These are phyloP conservation scores for Myiothlypis chrysogaster DNA, from an alignment of 2,797 vertebrate genomes.

Conservation along the genomic window DNA sequence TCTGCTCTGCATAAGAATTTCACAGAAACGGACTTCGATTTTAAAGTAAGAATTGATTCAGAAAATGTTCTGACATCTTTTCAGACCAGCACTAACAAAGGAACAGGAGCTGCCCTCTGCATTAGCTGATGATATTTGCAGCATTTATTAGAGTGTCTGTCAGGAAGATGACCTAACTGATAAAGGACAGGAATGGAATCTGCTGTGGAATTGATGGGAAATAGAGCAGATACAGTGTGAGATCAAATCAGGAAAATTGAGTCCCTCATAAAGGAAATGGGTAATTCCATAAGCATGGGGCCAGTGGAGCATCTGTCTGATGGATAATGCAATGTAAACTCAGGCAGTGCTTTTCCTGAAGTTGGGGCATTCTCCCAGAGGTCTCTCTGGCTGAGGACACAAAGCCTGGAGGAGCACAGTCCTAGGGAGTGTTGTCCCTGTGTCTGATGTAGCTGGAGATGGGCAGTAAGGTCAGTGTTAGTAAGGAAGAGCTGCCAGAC, in stretches of 20 bases:
- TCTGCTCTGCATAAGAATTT: conserved; percentile 98
- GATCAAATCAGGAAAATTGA: background rate
- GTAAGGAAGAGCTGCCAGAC: background rate
- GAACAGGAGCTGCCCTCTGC: background rate
- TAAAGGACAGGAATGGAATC: background rate
- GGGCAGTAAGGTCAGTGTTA: background rate
- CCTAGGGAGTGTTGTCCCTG: background rate
- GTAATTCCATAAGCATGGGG: background rate
- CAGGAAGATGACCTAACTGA: background rate
- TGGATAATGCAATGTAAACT: background rate
- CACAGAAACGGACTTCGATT: conserved; percentile 96
- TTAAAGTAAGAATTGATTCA: conserved; percentile 83
- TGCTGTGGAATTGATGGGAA: background rate
- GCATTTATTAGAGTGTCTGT: background rate
- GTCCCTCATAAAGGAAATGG: background rate
- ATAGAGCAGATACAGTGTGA: background rate
- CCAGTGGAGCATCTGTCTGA: background rate
- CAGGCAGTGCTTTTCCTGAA: background rate
- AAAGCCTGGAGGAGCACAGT: background rate
- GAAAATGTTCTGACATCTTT: background rate
- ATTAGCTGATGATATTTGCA: background rate
- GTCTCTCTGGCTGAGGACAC: background rate
- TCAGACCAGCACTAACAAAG: background rate
- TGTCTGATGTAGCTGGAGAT: background rate
- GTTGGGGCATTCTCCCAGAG: background rate